Conservation (phyloP, 2,797 vertebrate genomes). For the Australoheros facetus region DNA sequence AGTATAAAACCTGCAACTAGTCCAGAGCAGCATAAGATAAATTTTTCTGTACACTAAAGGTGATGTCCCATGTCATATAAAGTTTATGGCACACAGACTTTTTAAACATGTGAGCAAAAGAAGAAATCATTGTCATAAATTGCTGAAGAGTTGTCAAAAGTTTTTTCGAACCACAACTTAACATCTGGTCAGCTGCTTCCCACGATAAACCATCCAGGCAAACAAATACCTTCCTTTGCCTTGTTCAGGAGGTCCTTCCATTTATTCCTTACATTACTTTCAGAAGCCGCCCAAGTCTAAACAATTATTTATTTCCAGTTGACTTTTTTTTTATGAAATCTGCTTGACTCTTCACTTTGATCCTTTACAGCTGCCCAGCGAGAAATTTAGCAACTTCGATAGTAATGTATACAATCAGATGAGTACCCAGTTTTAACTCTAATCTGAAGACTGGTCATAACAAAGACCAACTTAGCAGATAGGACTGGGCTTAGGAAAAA, state of each 20-base stretch:
- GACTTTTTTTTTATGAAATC: background rate
- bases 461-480: background rate
- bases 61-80: background rate
- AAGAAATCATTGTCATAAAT: background rate
- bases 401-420: background rate
- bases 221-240: no score
- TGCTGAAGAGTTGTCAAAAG: background rate
- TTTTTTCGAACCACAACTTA: background rate
- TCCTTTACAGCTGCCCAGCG: background rate
- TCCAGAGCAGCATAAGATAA: background rate
- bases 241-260: background rate
- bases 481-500: background rate
- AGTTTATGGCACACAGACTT: background rate
- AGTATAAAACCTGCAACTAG: background rate
- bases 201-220: background rate
- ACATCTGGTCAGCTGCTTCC: background rate
- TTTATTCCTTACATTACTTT: background rate
- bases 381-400: background rate
- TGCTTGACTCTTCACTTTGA: background rate
- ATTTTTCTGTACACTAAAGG: background rate
- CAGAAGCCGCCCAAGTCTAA: background rate
- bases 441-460: background rate
- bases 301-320: background rate
- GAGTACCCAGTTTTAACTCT: background rate
- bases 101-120: background rate